Evolutionary conservation across 2,113 vertebrate species (phyloP), one percentile per base, ranked within the genome.

Genomic region (Scopus umbretta): DNA sequence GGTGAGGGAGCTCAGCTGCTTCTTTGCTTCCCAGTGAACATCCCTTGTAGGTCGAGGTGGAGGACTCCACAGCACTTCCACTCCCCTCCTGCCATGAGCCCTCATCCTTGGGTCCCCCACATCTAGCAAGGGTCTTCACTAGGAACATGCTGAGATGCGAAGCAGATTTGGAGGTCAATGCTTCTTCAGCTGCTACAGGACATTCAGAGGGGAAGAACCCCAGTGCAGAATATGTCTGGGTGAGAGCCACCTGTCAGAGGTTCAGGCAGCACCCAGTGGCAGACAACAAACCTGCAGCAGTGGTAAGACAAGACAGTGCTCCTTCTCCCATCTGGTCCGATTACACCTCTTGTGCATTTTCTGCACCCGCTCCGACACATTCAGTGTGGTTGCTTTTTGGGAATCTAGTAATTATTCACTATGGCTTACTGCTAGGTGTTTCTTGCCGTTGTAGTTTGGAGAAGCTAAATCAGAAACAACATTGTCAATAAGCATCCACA

Each of bases 331-430:
- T 11, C 50, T 43, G 18, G 5, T 72, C n/a, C 61, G 20, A 32
- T 15, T 34, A 11, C 13, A 26, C 22, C 19, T 45, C 30, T 34
- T 4, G 1, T 17, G 11, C 1, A 1, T 32, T 55, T 4, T 32
- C 59, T 58, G 38, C 13, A 1, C 43, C 62, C 9, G 1, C 27
- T 71, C n/a, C 7, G 0, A 63, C 34, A 23, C 0, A 0, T 42
- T 62, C 6, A 1, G 10, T 1, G 0, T 42, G 20, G 8, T 32
- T 71, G 27, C 47, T 66, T 82, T 49, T 45, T 75, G 71, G 20
- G 45, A 86, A 88, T 52, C 30, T 40, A 58, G 19, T 23, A 29
- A 22, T 20, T 62, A 20, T 21, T 95, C 75, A n/a, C 27, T 42
- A 5, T 13, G 7, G 8, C 7, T 75, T 42, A 6, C 34, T 36